phyloP scores from a whole-genome alignment of 2,113 vertebrate species.

The Chascanopsetta lugubris region DNA sequence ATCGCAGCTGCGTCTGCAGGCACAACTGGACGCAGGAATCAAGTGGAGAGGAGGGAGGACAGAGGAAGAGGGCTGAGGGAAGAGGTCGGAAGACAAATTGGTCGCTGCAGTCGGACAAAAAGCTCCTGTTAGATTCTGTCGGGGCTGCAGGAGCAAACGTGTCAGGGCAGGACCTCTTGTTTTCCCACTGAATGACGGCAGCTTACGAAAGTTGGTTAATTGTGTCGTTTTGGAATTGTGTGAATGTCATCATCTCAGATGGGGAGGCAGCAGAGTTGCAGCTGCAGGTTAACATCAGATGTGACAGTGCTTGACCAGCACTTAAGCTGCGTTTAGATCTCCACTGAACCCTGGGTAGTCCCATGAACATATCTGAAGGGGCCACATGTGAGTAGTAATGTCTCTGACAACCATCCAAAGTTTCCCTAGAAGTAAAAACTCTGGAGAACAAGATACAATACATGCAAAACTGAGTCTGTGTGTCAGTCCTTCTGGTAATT shows the following conservation, averaged over 20 bases:
- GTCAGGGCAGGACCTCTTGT: constrained; percentile 8
- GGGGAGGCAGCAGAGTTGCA: background rate
- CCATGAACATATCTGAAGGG: too few relatives aligned
- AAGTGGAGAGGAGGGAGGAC: constrained; percentile 57
- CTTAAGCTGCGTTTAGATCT: too few relatives aligned
- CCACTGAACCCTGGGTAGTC: too few relatives aligned
- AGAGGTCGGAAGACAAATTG: constrained; percentile 65
- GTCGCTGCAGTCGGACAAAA: constrained; percentile 49
- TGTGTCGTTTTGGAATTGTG: too few relatives aligned
- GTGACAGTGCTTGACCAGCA: too few relatives aligned
- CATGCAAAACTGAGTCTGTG: too few relatives aligned
- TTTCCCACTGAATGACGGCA: constrained; percentile 2
- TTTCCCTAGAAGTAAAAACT: too few relatives aligned
- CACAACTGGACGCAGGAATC: constrained; percentile 73
- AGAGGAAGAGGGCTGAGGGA: constrained; percentile 52
- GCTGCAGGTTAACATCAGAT: constrained; percentile 16
- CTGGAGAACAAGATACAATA: too few relatives aligned
- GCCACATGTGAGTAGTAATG: too few relatives aligned
- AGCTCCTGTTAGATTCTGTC: constrained; percentile 43
- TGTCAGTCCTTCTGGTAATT: too few relatives aligned
- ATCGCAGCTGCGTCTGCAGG: constrained; percentile 78
- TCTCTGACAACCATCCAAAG: too few relatives aligned
- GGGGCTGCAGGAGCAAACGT: constrained; percentile 36
- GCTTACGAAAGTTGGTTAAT: constrained; percentile 5
- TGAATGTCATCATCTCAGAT: background rate